Base-by-base conservation (phyloP, 2,888 invertebrate species). In the Isoperla grammatica region DNA sequence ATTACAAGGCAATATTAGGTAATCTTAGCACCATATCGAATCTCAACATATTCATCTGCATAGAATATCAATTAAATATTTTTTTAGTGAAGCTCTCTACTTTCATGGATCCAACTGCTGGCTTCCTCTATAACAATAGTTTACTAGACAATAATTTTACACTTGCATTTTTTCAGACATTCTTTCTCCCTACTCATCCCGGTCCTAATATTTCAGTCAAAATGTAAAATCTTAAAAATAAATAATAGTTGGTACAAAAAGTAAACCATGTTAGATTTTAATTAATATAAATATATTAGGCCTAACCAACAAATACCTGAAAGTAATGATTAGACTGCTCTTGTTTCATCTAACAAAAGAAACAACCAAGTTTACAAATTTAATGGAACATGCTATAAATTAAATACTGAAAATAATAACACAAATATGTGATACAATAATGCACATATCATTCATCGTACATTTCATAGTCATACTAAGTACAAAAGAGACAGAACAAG, bases 1-100 rank as follows among this genome's bases (percentile, higher is more conserved):
- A 39, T 62, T 63, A 65, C 65, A 65, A 65, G 65, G 65, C 65
- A 65, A 62, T 62, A 59, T 61, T 63, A 60, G 64, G 63, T 65
- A 61, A 61, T 65, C 63, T 59, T 65, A 65, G 65, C 65, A 65
- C 65, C 65, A 65, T 64, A 62, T 62, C 65, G 53, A 65, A 61
- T 64, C 62, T 64, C 63, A 62, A 61, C 61, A 61, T 60, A 45
- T 56, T 54, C 22, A 23, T 55, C 55, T 54, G 55, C 59, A 59
- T 62, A 56, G 49, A 62, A 59, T 62, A 48, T 50, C 15, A 50
- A 50, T 50, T 59, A 56, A 56, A 56, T 23, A 22, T 57, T 56
- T 39, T 50, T 39, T 46, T 46, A 45, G 49, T 55, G 54, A 63
- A 63, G 63, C 63, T 63, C 63, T 56, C 49, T 50, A 50, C 49